Percentiles rank a stretch among this genome's conserved stretches.
Evolutionary conservation across 2,797 vertebrate genomes (phyloP).

Genomic region (Microtus californicus): DNA sequence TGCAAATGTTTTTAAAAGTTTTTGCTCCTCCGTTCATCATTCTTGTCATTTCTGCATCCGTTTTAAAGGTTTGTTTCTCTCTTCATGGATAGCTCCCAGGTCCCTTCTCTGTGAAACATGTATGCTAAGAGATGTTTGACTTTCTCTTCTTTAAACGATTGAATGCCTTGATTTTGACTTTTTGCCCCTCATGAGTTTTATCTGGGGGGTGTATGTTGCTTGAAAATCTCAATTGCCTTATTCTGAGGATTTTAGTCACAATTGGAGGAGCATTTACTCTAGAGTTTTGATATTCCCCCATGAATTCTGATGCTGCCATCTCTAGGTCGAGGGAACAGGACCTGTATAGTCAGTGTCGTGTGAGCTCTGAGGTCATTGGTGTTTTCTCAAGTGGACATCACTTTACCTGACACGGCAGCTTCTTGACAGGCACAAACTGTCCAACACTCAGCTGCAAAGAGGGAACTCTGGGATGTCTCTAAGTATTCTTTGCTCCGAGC

Average conservation of each 20-base stretch:
- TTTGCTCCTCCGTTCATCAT: neutral
- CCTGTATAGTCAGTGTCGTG: no score
- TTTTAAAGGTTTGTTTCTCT: conserved; percentile 24
- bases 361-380: neutral
- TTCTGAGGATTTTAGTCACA: neutral
- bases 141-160: neutral
- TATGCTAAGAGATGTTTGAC: neutral
- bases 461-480: neutral
- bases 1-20: neutral
- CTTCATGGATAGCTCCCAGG: no score
- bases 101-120: neutral
- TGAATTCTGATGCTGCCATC: neutral
- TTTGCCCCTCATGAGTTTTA: neutral
- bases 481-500: neutral
- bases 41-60: neutral
- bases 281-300: neutral
- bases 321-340: neutral
- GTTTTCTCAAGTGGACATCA: neutral
- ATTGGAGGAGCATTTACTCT: neutral
- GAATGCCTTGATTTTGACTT: neutral
- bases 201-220: neutral
- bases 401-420: neutral
- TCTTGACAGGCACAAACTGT: neutral
- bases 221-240: neutral
- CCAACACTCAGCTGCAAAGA: neutral